Conservation (phyloP, 2,797 vertebrate species). For the Pagetopsis macropterus region DNA sequence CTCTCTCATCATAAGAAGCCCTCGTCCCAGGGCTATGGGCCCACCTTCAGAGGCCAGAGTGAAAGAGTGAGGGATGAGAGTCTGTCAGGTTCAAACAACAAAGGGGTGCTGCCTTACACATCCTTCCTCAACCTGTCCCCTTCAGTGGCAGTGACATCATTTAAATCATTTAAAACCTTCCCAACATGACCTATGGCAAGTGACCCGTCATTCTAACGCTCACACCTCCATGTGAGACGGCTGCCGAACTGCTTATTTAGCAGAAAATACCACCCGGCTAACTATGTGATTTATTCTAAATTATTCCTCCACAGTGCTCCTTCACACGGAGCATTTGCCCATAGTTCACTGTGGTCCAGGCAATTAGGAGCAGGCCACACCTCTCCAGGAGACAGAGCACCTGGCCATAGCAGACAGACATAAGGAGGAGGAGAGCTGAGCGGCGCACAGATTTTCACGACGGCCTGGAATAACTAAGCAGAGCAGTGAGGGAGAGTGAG, state of each 20-base stretch:
- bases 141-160: constrained; percentile 79
- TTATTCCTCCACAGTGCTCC: constrained; percentile 79
- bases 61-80: constrained; percentile 72
- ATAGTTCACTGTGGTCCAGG: constrained; percentile 77
- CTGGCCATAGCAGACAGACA: constrained; percentile 76
- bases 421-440: constrained; percentile 69
- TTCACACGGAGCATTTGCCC: constrained; percentile 76
- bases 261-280: constrained; percentile 76
- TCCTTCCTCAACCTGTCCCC: constrained; percentile 77
- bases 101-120: constrained; percentile 79
- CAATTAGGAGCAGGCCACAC: constrained; percentile 80
- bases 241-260: constrained; percentile 78
- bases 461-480: constrained; percentile 76
- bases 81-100: constrained; percentile 83
- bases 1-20: constrained; percentile 75
- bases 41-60: constrained; percentile 66
- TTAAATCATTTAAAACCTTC: constrained; percentile 83
- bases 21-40: constrained; percentile 71
- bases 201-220: constrained; percentile 79
- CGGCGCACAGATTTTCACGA: constrained; percentile 58
- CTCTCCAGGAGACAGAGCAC: constrained; percentile 78
- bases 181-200: constrained; percentile 80
- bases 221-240: constrained; percentile 70
- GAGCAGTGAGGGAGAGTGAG: constrained; percentile 66
- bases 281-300: constrained; percentile 83